phyloP scores from a whole-genome alignment of 2,888 invertebrate genomes.

The Clitarchus hookeri region DNA sequence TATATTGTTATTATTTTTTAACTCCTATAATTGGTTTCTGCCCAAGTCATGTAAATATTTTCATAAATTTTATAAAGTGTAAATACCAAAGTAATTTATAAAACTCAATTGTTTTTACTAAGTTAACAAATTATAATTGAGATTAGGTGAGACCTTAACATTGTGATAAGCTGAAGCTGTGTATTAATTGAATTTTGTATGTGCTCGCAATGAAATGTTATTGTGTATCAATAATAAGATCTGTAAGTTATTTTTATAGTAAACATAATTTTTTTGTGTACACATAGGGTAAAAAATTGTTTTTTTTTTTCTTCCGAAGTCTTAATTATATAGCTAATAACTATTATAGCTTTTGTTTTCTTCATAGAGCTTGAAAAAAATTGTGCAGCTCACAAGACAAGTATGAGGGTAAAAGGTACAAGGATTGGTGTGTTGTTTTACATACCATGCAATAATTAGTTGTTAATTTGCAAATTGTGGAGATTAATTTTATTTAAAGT shows the following conservation, averaged over 20 bases:
- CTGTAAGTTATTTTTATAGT: neutral
- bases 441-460: too few relatives aligned
- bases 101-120: neutral
- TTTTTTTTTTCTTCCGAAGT: too few relatives aligned
- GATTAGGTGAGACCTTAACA: neutral
- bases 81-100: conserved; percentile 14
- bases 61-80: neutral
- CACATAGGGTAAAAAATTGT: too few relatives aligned
- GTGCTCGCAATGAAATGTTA: neutral
- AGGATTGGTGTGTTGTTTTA: too few relatives aligned
- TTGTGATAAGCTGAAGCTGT: neutral
- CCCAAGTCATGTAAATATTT: neutral
- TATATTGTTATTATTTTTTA: neutral
- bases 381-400: too few relatives aligned
- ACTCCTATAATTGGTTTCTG: neutral
- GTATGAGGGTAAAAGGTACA: too few relatives aligned
- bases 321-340: too few relatives aligned
- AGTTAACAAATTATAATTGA: neutral
- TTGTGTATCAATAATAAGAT: neutral
- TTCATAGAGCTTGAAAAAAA: too few relatives aligned
- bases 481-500: too few relatives aligned
- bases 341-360: too few relatives aligned
- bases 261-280: too few relatives aligned
- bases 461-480: too few relatives aligned
- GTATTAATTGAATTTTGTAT: neutral